A percentile compares a stretch with the other conserved stretches of the same genome.
phyloP scores from a whole-genome alignment of 2,797 vertebrate species.

The Euthynnus affinis region DNA sequence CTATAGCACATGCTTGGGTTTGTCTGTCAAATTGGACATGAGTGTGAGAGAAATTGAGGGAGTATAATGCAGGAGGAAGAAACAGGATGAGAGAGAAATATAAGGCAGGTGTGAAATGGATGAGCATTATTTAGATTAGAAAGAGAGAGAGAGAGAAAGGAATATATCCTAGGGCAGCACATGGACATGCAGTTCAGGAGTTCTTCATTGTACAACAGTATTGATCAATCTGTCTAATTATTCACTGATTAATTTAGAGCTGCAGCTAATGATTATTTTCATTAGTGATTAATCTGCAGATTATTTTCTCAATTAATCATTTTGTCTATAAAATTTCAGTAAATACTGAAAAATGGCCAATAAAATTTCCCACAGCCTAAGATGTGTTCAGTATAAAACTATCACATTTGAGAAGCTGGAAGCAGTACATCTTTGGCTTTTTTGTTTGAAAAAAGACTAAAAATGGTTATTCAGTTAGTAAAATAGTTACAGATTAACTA shows the following conservation, averaged over 20 bases:
- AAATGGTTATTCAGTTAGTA: too few relatives aligned
- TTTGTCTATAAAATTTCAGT: too few relatives aligned
- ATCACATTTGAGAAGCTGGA: neutral
- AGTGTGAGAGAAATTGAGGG: neutral
- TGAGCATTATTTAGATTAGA: neutral
- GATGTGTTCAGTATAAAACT: neutral
- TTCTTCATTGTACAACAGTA: slow-evolving; percentile 1
- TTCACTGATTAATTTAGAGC: slow-evolving; percentile 11
- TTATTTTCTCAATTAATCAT: too few relatives aligned
- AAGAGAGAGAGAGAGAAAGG: neutral
- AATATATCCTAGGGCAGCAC: neutral
- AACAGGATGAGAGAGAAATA: neutral
- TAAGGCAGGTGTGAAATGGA: neutral
- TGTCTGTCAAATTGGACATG: slow-evolving; percentile 29
- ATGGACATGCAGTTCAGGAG: slow-evolving; percentile 10
- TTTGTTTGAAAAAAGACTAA: too few relatives aligned
- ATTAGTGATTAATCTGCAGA: too few relatives aligned
- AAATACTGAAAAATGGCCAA: too few relatives aligned
- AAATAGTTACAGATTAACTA: neutral
- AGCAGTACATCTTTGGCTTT: too few relatives aligned
- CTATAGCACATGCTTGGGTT: slow-evolving; percentile 25
- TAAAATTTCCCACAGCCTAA: too few relatives aligned
- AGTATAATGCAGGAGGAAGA: neutral
- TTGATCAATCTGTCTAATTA: slow-evolving; percentile 12
- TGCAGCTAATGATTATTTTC: too few relatives aligned